Evolutionary conservation across 2,797 vertebrate species (phyloP), one percentile per base, ranked within the genome.

Genomic region (Lepus townsendii): DNA sequence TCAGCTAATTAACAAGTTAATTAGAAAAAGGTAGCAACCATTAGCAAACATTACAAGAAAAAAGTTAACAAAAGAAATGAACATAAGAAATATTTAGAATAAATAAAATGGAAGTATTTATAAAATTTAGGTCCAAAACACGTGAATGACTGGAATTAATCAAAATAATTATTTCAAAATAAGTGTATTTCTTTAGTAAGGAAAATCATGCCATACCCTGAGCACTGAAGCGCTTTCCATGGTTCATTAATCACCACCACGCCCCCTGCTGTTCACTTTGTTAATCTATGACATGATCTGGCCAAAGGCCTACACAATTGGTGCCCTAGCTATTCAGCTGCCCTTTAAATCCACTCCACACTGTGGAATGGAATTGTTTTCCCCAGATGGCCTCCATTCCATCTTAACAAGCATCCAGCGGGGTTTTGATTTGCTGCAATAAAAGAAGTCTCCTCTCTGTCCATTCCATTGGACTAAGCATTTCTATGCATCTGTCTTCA

Each of bases 331-430:
- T 50, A 32, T 95, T 90, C 90, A 86, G 69, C 84, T 84, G 86
- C 72, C 89, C 77, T 97, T 97, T 93, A 57, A 87, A 92, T 82
- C 79, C 60, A 89, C 47, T 86, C 80, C 65, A 52, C 80, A 20
- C 30, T 12, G 47, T 42, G 89, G 75, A 27, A 93, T 84, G 93
- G 4, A 47, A 93, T 72, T 83, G 65, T 83, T 95, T 97, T 94
- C 90, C 83, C 96, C 96, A 98, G 96, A 95, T 95, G 97, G 95
- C 85, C 86, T 96, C 91, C 71, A 60, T 94, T 96, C 94, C 2
- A 26, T 65, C 22, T 68, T 83, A 88, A 95, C 90, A 94, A 95
- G 96, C 52, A 95, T 96, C 93, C 95, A 94, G 84, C 72, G 26
- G 65, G 57, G 93, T 92, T 72, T 90, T 79, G 85, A 90, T 50